A percentile compares a stretch with the other conserved stretches of the same genome.
phyloP scores from a whole-genome alignment of 1,140 invertebrate genomes.

The Colletes gigas region DNA sequence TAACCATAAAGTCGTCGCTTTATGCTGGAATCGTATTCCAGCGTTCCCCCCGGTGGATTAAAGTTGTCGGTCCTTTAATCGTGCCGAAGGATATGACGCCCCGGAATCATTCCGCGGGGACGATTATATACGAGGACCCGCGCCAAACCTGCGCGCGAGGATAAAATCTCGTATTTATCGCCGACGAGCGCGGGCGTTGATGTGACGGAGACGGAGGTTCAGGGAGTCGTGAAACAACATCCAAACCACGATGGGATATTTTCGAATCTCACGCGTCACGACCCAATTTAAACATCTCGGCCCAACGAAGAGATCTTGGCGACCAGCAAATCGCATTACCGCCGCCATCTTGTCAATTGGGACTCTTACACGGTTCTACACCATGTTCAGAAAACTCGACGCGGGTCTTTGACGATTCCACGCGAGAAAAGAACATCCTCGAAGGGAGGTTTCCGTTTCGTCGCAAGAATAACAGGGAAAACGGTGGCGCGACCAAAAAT shows the following conservation, averaged over 20 bases:
- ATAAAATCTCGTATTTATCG: constrained; percentile 40
- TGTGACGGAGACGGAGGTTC: constrained; percentile 2
- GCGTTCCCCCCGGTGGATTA: constrained; percentile 55
- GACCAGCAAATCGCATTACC: no score
- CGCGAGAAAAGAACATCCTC: not conserved
- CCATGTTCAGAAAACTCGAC: no score
- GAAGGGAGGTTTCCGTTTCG: not conserved
- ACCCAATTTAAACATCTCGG: no score
- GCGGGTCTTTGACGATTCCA: not conserved
- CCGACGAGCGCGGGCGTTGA: constrained; percentile 7
- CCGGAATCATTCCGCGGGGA: constrained; percentile 45
- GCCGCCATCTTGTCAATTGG: no score
- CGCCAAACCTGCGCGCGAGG: constrained; percentile 12
- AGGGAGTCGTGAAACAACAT: no score
- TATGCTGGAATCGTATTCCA: constrained; percentile 69
- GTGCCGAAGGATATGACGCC: constrained; percentile 62
- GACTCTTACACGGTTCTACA: no score
- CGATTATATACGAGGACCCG: constrained; percentile 38
- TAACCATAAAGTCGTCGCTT: constrained; percentile 71
- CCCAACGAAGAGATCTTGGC: no score
- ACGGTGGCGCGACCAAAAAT: constrained; percentile 37
- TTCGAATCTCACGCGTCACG: no score
- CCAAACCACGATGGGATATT: no score
- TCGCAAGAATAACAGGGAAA: not conserved
- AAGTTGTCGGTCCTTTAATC: constrained; percentile 64